A percentile compares a stretch with the other conserved stretches of the same genome.
Conservation (phyloP, 2,888 invertebrate genomes). For the Eilema sororculum region DNA sequence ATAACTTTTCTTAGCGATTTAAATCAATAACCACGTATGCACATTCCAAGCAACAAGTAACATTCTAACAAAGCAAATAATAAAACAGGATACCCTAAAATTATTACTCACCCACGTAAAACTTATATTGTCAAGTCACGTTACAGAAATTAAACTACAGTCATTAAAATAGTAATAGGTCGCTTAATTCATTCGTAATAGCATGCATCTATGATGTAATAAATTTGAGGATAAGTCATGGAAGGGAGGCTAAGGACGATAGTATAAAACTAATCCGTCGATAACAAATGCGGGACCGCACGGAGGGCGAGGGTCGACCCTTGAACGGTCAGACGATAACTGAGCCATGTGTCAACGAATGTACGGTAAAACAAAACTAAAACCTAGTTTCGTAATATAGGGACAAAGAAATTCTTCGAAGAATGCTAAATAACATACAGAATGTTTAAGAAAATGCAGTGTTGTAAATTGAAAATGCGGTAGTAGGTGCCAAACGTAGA, state of each 20-base stretch:
- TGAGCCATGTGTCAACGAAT: conserved; percentile 60
- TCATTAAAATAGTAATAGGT: conserved; percentile 13
- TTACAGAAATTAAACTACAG: conserved; percentile 3
- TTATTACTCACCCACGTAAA: conserved; percentile 21
- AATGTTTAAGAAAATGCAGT: no score
- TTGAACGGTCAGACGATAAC: conserved; percentile 62
- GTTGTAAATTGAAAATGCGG: no score
- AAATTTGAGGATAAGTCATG: conserved; percentile 45
- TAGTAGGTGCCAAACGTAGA: not conserved
- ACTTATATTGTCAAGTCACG: conserved; percentile 17
- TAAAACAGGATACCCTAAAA: conserved; percentile 29
- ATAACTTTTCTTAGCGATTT: not conserved
- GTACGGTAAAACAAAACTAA: conserved; percentile 50
- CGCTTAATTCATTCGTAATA: conserved; percentile 30
- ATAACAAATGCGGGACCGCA: conserved; percentile 50
- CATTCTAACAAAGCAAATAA: not conserved
- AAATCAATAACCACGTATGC: not conserved
- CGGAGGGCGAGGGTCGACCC: conserved; percentile 45
- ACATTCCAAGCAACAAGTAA: not conserved
- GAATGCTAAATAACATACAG: not conserved
- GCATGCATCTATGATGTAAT: conserved; percentile 33
- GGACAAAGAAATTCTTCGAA: not conserved
- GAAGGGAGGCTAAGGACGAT: conserved; percentile 31
- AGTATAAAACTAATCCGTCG: conserved; percentile 55
- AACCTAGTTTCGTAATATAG: conserved; percentile 7